Conservation (phyloP, 2,113 vertebrate species). For the Anthoscopus minutus region DNA sequence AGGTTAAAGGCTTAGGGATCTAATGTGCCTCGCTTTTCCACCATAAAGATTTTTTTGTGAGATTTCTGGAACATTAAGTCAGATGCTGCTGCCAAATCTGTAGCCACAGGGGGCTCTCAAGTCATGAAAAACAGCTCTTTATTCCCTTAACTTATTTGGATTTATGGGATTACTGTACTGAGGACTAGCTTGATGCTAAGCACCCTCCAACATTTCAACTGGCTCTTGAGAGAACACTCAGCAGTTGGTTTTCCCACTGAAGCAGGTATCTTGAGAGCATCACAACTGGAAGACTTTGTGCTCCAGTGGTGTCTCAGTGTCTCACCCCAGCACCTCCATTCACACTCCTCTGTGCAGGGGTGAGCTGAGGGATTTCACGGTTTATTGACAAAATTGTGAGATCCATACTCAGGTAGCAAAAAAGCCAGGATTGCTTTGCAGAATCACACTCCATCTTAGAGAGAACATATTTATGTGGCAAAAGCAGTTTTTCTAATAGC, state of each 20-base stretch:
- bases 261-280: background rate
- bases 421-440: background rate
- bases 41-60: background rate
- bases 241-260: background rate
- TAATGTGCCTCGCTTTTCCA: background rate
- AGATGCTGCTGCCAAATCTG: conserved; percentile 7
- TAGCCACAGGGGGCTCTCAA: conserved; percentile 1
- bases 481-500: background rate
- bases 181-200: background rate
- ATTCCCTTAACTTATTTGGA: background rate
- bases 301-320: background rate
- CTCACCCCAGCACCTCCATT: background rate
- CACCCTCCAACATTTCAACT: background rate
- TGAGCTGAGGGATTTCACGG: background rate
- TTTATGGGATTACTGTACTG: background rate
- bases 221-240: background rate
- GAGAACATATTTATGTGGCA: background rate
- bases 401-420: background rate
- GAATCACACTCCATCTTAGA: background rate
- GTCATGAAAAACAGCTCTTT: background rate
- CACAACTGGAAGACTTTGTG: background rate
- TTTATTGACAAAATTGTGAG: background rate
- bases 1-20: background rate
- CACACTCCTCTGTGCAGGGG: background rate
- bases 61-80: background rate